Base-by-base conservation (phyloP, 2,888 invertebrate species). In the Diogma glabrata region DNA sequence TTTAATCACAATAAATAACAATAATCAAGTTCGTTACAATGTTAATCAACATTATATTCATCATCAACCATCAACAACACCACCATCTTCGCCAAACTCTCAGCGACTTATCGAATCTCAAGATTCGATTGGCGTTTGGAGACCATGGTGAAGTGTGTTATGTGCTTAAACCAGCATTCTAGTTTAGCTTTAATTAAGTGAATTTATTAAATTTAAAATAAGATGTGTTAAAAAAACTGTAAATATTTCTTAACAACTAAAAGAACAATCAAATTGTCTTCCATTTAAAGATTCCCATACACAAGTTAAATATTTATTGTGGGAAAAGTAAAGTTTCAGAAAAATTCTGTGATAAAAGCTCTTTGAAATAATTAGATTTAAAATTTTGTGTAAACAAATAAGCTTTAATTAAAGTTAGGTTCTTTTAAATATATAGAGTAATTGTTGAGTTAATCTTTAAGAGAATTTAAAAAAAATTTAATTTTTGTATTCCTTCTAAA, bases 231-330 rank as follows among this genome's bases (percentile, higher is more conserved):
- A 43, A 22, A n/a, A 43, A 43, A 22, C 23, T 43, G 43, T 43
- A 43, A 43, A 43, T 43, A 14, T 28, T 43, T n/a, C n/a, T n/a
- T n/a, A n/a, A n/a, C 43, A 43, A 43, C 43, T 23, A n/a, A n/a
- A n/a, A 43, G 43, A 43, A 43, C 43, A 43, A 43, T 43, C 43
- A 43, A 43, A 43, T 43, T 43, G 43, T 43, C 43, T 43, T 43
- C 43, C 43, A 43, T n/a, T n/a, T n/a, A n/a, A 43, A 17, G 19
- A 7, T 33, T 33, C 14, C 12, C 19, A 19, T 9, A 40, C 19
- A 20, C 22, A 40, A 20, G 3, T 40, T 40, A 20, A 40, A 19
- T 17, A 10, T 19, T 8, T 43, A 3, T 3, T 22, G 43, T 43
- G 20, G 20, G 7, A 22, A 43, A 22, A 43, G 23, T 20, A 43